A percentile compares a stretch with the other conserved stretches of the same genome.
These are phyloP conservation scores for Pteromalus puparum DNA, from an alignment of 1,140 invertebrate genomes.

Conservation along the genomic window DNA sequence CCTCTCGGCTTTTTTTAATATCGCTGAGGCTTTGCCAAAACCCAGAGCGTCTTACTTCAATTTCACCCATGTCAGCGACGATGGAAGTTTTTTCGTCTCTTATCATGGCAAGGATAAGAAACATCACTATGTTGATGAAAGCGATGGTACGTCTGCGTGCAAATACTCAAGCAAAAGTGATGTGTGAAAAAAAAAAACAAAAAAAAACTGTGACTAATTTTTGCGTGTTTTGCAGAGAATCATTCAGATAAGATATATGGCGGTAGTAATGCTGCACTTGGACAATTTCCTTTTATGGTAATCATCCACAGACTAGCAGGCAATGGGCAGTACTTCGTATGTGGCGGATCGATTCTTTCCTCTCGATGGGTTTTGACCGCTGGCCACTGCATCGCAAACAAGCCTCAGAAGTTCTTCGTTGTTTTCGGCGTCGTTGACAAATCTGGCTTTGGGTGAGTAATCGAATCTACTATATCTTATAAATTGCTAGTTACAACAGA, in stretches of 20 bases:
- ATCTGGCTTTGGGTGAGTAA: conserved; percentile 21
- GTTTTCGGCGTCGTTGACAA: conserved; percentile 54
- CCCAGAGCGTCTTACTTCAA: background rate
- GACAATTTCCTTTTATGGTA: conserved; percentile 58
- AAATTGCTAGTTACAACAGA: background rate
- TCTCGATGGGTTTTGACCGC: conserved; percentile 57
- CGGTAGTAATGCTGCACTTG: conserved; percentile 27
- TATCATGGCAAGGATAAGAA: background rate
- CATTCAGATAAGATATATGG: conserved; percentile 43
- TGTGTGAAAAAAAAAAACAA: no score
- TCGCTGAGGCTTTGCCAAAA: background rate
- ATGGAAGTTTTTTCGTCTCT: background rate
- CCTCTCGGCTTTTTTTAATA: background rate
- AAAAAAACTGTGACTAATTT: no score
- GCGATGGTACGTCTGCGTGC: background rate
- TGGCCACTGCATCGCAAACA: conserved; percentile 48
- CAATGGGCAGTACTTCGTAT: conserved; percentile 22
- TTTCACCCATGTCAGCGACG: background rate
- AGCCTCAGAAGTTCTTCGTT: conserved; percentile 33
- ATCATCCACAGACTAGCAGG: conserved; percentile 48
- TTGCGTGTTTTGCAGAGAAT: background rate
- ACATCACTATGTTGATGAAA: background rate
- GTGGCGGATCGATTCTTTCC: conserved; percentile 55
- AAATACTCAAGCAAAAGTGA: no score
- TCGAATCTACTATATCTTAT: background rate